Base-by-base conservation (phyloP, 2,888 invertebrate genomes). In the Ypsolopha scabrella region DNA sequence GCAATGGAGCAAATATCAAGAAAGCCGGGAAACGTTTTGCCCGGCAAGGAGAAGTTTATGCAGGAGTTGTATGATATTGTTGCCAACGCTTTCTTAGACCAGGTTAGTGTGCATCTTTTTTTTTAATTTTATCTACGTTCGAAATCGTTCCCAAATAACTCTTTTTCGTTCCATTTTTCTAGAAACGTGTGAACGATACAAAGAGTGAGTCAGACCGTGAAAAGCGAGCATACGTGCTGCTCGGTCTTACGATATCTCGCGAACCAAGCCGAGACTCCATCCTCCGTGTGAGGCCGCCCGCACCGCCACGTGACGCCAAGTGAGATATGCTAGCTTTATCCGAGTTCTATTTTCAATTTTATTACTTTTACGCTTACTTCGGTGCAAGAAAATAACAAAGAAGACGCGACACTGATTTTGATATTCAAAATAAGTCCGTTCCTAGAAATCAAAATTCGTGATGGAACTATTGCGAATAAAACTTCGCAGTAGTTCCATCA, bases 251-350 rank as follows among this genome's bases (percentile, higher is more conserved):
- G 48, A 58, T 83, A 58, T 85, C 85, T 6, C 67, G 80, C 7
- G 85, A 83, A 56, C 82, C 81, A 8, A 85, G 83, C 53, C 68
- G 65, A 9, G 85, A 83, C 61, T 83, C 83, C 1, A 67, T 85
- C 53, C 63, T 83, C 14, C 71, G 75, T n/a, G 69, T 68, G 1
- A 65, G 81, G 38, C 85, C 83, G 1, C 64, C 67, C 10, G 75
- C 72, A 3, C 81, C 82, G 6, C 78, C 78, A 0, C 67, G 80
- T 6, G 82, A 85, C 56, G 68, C 68, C 51, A 83, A 76, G 85
- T 82, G 62, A 13, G 41, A 43, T 48, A 34, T 14, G 33, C 50
- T 47, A 33, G 33, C 50, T 50, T 8, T 34, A 46, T 7, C 24
- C 35, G 38, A 36, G 38, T 24, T 24, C 24, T 24, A 24, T 24